Evolutionary conservation across 2,113 vertebrate genomes (phyloP).

Genomic region (Sebastes fasciatus): DNA sequence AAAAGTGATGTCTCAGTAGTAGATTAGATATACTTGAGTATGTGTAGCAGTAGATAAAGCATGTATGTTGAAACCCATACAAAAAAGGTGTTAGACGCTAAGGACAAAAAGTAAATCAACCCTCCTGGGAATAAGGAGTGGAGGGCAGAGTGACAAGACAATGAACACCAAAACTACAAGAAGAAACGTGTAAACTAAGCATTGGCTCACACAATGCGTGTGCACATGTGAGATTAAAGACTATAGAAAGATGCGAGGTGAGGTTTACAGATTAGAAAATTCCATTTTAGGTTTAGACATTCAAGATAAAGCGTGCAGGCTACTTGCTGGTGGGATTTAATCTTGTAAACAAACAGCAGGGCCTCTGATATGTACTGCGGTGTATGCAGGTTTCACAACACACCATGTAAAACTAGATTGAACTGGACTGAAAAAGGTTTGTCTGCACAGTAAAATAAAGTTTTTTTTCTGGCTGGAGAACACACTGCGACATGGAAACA

Average conservation of each 20-base stretch:
- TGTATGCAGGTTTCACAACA: constrained; percentile 8
- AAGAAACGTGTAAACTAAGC: neutral
- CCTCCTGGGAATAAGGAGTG: neutral
- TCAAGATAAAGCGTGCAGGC: neutral
- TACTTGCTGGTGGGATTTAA: neutral
- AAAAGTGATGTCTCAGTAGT: neutral
- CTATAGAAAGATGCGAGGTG: neutral
- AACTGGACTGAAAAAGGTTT: constrained; percentile 26
- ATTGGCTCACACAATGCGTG: neutral
- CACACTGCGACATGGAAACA: neutral
- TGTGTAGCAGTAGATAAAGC: no score
- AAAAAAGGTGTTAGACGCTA: neutral
- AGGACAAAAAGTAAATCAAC: neutral
- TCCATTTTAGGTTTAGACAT: neutral
- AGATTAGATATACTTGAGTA: neutral
- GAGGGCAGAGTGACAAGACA: neutral
- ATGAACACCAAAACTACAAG: neutral
- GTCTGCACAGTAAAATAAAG: neutral
- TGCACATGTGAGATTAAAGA: neutral
- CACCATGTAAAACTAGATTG: constrained; percentile 18
- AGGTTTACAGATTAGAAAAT: neutral
- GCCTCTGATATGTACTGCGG: constrained; percentile 10
- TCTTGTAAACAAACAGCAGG: constrained; percentile 22
- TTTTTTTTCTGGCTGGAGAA: neutral
- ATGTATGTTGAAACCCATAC: neutral